Evolutionary conservation across 2,888 invertebrate genomes (phyloP).

Genomic region (Drosophila prostipennis): DNA sequence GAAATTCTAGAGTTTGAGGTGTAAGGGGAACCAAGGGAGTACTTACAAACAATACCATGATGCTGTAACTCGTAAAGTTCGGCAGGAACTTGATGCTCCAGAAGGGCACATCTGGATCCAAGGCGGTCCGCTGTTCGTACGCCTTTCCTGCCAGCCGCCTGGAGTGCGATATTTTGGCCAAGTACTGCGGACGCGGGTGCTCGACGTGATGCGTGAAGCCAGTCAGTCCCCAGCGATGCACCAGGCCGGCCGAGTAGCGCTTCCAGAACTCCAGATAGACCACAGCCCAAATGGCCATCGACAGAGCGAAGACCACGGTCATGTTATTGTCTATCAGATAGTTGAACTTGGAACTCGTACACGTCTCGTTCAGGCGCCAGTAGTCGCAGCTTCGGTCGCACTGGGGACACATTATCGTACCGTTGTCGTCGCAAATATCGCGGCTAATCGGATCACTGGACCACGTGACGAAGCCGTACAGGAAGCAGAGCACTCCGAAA

Average conservation of each 20-base stretch:
- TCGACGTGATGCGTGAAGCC: conserved; percentile 90
- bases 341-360: conserved; percentile 89
- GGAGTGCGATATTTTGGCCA: conserved; percentile 86
- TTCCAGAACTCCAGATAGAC: conserved; percentile 94
- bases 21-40: rapidly evolving
- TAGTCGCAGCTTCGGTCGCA: conserved; percentile 91
- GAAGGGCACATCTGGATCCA: conserved; percentile 90
- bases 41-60: conserved; percentile 85
- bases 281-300: conserved; percentile 93
- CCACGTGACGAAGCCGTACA: conserved; percentile 86
- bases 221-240: conserved; percentile 93
- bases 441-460: conserved; percentile 85
- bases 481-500: conserved; percentile 88
- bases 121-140: conserved; percentile 78
- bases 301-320: conserved; percentile 90
- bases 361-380: conserved; percentile 89
- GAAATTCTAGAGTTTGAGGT: neutral
- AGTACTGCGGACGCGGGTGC: conserved; percentile 91
- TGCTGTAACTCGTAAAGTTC: conserved; percentile 88
- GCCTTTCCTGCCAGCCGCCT: conserved; percentile 75
- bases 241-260: conserved; percentile 90
- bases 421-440: conserved; percentile 86
- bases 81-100: conserved; percentile 90
- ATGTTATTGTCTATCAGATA: conserved; percentile 93
- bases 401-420: conserved; percentile 91